Evolutionary conservation across 2,797 vertebrate genomes (phyloP).

Genomic region (Adrianichthys oophorus): DNA sequence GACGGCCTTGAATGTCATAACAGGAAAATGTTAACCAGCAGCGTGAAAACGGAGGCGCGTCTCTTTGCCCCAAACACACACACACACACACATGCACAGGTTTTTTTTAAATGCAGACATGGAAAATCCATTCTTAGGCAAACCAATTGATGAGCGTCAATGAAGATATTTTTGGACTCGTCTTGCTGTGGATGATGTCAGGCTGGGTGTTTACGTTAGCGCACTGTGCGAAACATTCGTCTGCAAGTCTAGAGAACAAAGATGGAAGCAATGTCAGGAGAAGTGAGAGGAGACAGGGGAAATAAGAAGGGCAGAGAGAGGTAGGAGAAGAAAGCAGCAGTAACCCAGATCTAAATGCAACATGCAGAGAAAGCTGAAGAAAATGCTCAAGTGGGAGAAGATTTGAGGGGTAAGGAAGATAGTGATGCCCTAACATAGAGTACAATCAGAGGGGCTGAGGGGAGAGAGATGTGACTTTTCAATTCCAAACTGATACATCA

Average conservation of each 20-base stretch:
- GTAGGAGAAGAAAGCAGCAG: constrained; percentile 19
- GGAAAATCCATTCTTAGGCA: constrained; percentile 4
- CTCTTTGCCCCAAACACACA: constrained; percentile 13
- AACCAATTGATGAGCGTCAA: constrained; percentile 28
- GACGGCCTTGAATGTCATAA: constrained; percentile 52
- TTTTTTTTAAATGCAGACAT: neutral
- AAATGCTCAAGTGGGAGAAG: constrained; percentile 9
- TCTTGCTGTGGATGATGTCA: constrained; percentile 59
- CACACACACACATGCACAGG: neutral
- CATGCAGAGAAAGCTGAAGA: constrained; percentile 10
- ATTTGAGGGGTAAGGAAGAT: constrained; percentile 21
- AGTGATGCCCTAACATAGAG: constrained; percentile 15
- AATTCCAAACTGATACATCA: constrained; percentile 26
- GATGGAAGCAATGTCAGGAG: constrained; percentile 29
- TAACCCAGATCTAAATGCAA: constrained; percentile 28
- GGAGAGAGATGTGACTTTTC: constrained; percentile 36
- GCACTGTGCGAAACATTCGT: constrained; percentile 22
- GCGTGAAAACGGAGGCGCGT: neutral
- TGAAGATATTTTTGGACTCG: constrained; percentile 56
- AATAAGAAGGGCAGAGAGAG: constrained; percentile 24
- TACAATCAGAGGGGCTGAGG: constrained; percentile 16
- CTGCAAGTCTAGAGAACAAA: constrained; percentile 41
- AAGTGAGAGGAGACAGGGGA: neutral
- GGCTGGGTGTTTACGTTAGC: constrained; percentile 39
- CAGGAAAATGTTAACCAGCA: constrained; percentile 20